Percentiles rank a stretch among this genome's conserved stretches.
These are phyloP conservation scores for Tupiocoris notatus DNA, from an alignment of 2,888 invertebrate species.

Conservation along the genomic window DNA sequence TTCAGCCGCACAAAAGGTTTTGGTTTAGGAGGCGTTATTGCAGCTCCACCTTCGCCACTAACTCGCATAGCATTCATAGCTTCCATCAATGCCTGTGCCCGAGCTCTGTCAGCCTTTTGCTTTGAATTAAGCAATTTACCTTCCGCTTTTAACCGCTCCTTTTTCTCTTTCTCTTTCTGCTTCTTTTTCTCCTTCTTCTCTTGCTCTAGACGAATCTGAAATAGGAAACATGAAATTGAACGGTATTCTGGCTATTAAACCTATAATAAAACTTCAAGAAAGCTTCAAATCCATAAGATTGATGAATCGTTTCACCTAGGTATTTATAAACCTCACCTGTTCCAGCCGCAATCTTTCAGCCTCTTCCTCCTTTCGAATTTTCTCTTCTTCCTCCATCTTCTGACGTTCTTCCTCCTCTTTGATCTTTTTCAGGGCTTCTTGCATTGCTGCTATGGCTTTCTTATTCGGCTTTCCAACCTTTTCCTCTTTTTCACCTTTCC, in stretches of 20 bases:
- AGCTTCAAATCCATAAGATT: too few species aligned
- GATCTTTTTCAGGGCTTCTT: conserved; percentile 82
- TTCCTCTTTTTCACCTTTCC: conserved; percentile 52
- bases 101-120: conserved; percentile 85
- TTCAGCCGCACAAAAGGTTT: conserved; percentile 41
- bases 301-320: too few species aligned
- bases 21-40: conserved; percentile 32
- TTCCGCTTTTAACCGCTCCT: conserved; percentile 91
- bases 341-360: conserved; percentile 71
- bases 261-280: too few species aligned
- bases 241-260: too few species aligned
- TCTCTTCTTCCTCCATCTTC: conserved; percentile 76
- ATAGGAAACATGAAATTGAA: too few species aligned
- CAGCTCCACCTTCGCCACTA: conserved; percentile 11
- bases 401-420: conserved; percentile 85
- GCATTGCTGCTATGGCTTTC: conserved; percentile 86
- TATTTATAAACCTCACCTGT: conserved; percentile 60
- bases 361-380: conserved; percentile 70
- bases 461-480: conserved; percentile 64
- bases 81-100: conserved; percentile 86
- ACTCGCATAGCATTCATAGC: conserved; percentile 62
- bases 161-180: conserved; percentile 87
- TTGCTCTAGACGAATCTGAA: conserved; percentile 70
- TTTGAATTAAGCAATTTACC: conserved; percentile 91
- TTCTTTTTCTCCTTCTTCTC: conserved; percentile 86